Evolutionary conservation across 2,797 vertebrate species (phyloP).

Genomic region (Brachymystax lenok): DNA sequence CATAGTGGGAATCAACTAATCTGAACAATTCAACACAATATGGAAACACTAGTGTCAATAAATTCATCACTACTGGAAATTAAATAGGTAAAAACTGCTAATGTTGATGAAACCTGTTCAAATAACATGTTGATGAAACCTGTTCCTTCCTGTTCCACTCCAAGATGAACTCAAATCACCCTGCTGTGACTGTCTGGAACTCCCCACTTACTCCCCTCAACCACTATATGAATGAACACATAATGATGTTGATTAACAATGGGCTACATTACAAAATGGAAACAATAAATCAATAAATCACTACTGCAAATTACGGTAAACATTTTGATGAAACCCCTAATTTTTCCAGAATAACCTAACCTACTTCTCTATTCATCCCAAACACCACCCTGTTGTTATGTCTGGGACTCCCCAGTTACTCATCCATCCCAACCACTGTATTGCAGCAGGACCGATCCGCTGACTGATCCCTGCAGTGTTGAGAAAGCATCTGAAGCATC

Average conservation of each 20-base stretch:
- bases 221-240: conserved; percentile 30
- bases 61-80: too few relatives aligned
- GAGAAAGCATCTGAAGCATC: conserved; percentile 65
- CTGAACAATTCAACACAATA: too few relatives aligned
- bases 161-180: not conserved
- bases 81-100: too few relatives aligned
- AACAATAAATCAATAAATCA: too few relatives aligned
- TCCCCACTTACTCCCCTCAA: conserved; percentile 39
- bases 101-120: too few relatives aligned
- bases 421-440: conserved; percentile 40
- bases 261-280: too few relatives aligned
- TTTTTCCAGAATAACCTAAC: not conserved
- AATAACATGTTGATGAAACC: not conserved
- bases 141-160: not conserved
- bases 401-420: conserved; percentile 51
- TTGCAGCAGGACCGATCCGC: conserved; percentile 45
- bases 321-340: too few relatives aligned
- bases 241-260: too few relatives aligned
- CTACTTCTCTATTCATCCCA: not conserved
- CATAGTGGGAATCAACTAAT: too few relatives aligned
- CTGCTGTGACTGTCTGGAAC: conserved; percentile 42
- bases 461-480: conserved; percentile 59
- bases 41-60: too few relatives aligned
- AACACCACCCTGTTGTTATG: conserved; percentile 62
- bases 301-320: too few relatives aligned